Conservation (phyloP, 2,797 vertebrate genomes). For the Poecilia picta region DNA sequence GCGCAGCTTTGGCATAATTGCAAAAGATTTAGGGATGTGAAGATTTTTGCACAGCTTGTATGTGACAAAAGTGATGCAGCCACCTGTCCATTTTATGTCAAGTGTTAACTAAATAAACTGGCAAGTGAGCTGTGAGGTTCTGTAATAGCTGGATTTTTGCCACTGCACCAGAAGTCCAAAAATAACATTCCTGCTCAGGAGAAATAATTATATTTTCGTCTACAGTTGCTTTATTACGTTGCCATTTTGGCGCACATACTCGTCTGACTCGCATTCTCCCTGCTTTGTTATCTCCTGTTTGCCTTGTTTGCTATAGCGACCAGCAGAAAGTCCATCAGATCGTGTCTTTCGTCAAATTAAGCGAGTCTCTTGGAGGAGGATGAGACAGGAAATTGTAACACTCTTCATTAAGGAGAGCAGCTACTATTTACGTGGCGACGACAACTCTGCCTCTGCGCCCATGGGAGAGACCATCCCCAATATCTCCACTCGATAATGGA, state of each 20-base stretch:
- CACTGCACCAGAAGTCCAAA: background rate
- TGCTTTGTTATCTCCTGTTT: conserved; percentile 14
- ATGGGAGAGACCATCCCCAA: conserved; percentile 72
- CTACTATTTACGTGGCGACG: conserved; percentile 71
- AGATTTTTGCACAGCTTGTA: background rate
- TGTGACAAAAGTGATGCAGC: conserved; percentile 1
- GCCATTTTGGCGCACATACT: conserved; percentile 8
- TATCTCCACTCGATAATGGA: conserved; percentile 79
- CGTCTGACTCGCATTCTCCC: background rate
- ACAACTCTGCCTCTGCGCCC: conserved; percentile 70
- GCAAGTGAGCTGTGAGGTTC: background rate
- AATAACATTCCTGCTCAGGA: background rate
- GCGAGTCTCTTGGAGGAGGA: conserved; percentile 39
- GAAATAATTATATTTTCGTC: background rate
- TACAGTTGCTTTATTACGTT: background rate
- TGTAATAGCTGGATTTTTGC: background rate
- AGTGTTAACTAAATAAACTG: conserved; percentile 4
- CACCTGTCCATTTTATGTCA: conserved; percentile 18
- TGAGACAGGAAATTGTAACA: conserved; percentile 54
- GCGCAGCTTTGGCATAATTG: background rate
- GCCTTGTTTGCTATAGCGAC: conserved; percentile 39
- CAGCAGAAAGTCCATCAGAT: conserved; percentile 15
- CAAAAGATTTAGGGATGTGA: background rate
- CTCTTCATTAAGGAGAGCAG: conserved; percentile 59
- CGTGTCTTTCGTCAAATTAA: conserved; percentile 48